These are phyloP conservation scores for Dinomys branickii DNA, from an alignment of 2,113 vertebrate species.

Conservation along the genomic window DNA sequence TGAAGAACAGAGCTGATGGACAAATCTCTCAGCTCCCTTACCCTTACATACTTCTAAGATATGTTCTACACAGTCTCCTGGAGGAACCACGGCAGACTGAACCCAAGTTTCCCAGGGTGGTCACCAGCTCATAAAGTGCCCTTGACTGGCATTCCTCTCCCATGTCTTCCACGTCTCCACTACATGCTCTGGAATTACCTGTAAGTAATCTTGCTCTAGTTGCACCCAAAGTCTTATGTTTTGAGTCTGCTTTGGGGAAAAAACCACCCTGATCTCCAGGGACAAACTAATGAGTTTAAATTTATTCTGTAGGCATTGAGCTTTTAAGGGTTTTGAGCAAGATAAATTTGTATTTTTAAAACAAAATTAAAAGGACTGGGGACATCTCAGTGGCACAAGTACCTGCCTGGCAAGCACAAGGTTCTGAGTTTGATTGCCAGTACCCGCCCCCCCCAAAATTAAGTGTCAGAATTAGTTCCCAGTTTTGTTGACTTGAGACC, in stretches of 20 bases:
- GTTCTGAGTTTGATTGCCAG: too few relatives aligned
- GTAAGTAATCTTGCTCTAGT: background rate
- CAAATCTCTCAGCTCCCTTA: background rate
- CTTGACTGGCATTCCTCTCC: background rate
- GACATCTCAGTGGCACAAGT: too few relatives aligned
- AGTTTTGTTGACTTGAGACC: background rate
- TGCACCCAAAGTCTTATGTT: background rate
- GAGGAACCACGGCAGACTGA: background rate
- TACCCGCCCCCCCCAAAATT: too few relatives aligned
- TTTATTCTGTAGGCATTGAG: background rate
- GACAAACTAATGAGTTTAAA: background rate
- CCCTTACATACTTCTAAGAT: background rate
- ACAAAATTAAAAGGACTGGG: background rate
- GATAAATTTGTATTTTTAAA: conserved; percentile 17
- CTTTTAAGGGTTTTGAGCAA: conserved; percentile 1
- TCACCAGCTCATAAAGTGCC: background rate
- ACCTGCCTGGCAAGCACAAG: too few relatives aligned
- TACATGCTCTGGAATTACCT: background rate
- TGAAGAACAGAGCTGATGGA: background rate
- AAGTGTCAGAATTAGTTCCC: background rate
- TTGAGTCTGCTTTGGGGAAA: background rate
- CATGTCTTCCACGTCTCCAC: background rate
- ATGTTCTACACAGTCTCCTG: background rate
- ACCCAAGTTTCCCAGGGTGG: background rate
- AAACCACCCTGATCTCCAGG: background rate